Conservation (phyloP, 1,140 invertebrate species). For the Trichonephila clavata region DNA sequence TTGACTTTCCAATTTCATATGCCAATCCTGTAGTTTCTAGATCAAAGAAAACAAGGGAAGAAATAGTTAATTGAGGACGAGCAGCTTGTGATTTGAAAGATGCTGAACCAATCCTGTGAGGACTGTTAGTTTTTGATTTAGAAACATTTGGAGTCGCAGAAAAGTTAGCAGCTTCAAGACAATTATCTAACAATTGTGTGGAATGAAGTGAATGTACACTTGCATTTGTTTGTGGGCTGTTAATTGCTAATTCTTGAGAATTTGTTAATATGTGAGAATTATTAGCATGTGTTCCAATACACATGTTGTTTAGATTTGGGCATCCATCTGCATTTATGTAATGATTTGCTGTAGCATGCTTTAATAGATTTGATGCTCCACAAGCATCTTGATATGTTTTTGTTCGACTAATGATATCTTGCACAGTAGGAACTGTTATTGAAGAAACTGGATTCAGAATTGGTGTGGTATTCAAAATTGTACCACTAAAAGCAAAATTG, state of each 20-base stretch:
- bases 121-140: not conserved
- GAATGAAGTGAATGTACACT: not conserved
- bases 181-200: not conserved
- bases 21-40: constrained; percentile 68
- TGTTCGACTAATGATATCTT: not conserved
- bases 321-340: not conserved
- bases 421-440: not conserved
- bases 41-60: constrained; percentile 69
- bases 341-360: not conserved
- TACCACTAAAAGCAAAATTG: not conserved
- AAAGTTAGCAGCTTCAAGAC: not conserved
- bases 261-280: too few relatives aligned
- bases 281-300: not conserved
- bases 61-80: not conserved
- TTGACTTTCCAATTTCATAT: constrained; percentile 39
- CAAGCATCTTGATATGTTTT: not conserved
- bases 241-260: not conserved
- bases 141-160: not conserved
- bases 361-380: not conserved
- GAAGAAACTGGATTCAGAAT: not conserved
- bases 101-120: not conserved
- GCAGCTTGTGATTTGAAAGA: not conserved
- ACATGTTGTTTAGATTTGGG: not conserved
- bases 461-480: not conserved
- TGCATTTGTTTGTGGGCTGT: not conserved